Conservation (phyloP, 2,888 invertebrate genomes). For the Athalia cordata region DNA sequence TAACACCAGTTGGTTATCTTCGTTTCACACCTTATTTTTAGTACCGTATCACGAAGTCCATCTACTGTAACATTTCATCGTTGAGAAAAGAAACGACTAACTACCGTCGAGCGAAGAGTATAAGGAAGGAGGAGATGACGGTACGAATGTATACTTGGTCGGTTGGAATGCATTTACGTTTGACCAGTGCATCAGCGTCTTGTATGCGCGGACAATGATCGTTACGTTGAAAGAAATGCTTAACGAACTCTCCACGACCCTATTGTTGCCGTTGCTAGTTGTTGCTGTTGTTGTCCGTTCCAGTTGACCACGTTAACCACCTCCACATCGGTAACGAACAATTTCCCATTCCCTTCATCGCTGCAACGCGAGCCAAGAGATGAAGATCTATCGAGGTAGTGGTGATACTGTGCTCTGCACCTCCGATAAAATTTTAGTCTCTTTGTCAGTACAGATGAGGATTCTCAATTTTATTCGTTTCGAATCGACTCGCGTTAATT, state of each 20-base stretch:
- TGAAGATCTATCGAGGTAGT: constrained; percentile 58
- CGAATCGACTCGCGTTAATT: constrained; percentile 62
- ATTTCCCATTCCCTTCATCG: constrained; percentile 65
- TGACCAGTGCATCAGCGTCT: no score
- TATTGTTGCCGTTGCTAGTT: constrained; percentile 63
- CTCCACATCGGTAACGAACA: constrained; percentile 28
- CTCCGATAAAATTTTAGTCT: no score
- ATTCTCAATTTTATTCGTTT: no score
- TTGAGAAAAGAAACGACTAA: no score
- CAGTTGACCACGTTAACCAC: constrained; percentile 53
- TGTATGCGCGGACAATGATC: constrained; percentile 6
- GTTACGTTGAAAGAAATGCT: constrained; percentile 61
- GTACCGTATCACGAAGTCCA: no score
- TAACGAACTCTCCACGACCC: constrained; percentile 68
- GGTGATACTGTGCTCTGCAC: neutral
- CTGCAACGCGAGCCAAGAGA: no score
- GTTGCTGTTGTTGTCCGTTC: constrained; percentile 57
- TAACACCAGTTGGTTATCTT: constrained; percentile 57
- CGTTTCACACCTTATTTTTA: constrained; percentile 46
- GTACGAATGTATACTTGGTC: neutral
- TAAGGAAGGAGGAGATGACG: neutral
- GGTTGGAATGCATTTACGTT: neutral
- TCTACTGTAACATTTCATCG: no score
- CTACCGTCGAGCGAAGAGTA: neutral
- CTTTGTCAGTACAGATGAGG: no score